These are phyloP conservation scores for Tokudaia muenninki DNA, from an alignment of 2,797 vertebrate genomes.

Conservation along the genomic window DNA sequence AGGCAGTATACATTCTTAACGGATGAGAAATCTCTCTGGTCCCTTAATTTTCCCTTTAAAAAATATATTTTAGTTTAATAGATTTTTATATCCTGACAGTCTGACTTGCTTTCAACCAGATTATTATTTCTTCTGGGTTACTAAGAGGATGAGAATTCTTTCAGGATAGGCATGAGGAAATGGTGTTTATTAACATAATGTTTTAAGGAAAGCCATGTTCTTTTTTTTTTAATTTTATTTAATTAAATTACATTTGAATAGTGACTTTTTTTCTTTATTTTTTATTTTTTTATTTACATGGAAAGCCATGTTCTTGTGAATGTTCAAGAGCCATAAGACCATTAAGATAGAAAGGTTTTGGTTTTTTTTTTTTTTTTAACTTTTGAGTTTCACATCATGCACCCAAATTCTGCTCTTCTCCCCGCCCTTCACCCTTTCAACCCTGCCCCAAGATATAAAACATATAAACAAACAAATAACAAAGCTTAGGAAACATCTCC, in stretches of 20 bases:
- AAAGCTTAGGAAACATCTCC: neutral
- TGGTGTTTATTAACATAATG: neutral
- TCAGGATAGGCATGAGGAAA: neutral
- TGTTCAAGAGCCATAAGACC: neutral
- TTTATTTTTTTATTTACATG: neutral
- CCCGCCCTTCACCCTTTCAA: neutral
- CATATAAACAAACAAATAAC: neutral
- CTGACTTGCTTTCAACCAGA: constrained; percentile 5
- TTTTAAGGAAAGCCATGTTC: neutral
- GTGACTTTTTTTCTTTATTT: too few relatives aligned
- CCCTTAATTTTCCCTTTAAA: neutral
- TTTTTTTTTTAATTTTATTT: neutral
- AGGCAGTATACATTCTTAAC: neutral
- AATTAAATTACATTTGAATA: too few relatives aligned
- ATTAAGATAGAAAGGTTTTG: neutral
- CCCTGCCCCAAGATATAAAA: neutral
- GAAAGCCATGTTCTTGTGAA: neutral
- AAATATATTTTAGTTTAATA: constrained; percentile 21
- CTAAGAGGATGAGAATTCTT: neutral
- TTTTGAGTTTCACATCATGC: neutral
- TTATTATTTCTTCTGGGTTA: neutral
- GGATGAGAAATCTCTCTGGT: neutral
- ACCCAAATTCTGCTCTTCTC: neutral
- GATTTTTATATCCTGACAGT: neutral
- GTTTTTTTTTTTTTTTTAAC: neutral